A percentile compares a stretch with the other conserved stretches of the same genome.
Conservation (phyloP, 2,113 vertebrate genomes). For the Setophaga petechia region DNA sequence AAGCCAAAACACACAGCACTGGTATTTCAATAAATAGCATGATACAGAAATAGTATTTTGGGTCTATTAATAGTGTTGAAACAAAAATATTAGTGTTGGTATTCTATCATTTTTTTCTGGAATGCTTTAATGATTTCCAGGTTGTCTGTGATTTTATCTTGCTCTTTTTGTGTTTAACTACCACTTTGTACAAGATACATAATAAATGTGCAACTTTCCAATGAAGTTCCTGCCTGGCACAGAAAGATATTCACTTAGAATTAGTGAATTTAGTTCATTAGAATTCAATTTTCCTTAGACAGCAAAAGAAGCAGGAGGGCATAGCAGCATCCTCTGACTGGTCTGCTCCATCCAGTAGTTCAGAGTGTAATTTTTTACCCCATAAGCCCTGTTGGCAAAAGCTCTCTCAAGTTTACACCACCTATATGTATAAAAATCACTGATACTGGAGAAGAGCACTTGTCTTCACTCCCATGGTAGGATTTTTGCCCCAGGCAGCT, state of each 20-base stretch:
- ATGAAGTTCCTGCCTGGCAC: not conserved
- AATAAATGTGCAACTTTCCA: not conserved
- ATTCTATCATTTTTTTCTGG: not conserved
- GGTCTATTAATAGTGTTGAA: conserved; percentile 3
- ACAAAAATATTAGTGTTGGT: not conserved
- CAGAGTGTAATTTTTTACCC: not conserved
- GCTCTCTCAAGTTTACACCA: not conserved
- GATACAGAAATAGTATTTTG: conserved; percentile 10
- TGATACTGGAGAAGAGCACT: not conserved
- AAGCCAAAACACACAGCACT: not conserved
- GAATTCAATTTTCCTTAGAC: not conserved
- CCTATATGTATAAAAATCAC: not conserved
- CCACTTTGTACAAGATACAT: not conserved
- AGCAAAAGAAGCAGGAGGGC: not conserved
- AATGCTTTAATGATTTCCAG: not conserved
- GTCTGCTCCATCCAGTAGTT: not conserved
- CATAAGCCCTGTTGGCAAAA: not conserved
- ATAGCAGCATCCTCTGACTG: not conserved
- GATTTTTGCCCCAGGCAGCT: not conserved
- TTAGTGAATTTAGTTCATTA: not conserved
- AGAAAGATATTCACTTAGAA: not conserved
- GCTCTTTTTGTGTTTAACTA: not conserved
- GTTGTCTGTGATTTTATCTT: not conserved
- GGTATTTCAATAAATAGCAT: not conserved
- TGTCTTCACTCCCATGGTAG: rapidly evolving